Evolutionary conservation across 2,113 vertebrate species (phyloP), one percentile per base, ranked within the genome.

Genomic region (Tinamus guttatus): DNA sequence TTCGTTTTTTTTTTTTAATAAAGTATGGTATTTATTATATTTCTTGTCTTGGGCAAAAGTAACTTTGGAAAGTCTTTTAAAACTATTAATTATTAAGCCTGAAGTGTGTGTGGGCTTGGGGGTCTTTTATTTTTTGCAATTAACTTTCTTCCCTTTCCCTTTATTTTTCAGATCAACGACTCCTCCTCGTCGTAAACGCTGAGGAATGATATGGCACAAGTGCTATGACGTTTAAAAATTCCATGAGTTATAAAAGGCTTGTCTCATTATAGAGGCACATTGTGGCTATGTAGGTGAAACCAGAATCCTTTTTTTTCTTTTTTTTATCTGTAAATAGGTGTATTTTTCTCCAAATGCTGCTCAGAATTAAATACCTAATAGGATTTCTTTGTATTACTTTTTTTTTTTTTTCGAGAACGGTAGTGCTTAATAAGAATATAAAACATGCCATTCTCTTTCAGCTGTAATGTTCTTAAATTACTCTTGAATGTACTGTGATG

Each of bases 241-340:
- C 99, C 99, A 99, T 99, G 99, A 99, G 99, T 99, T 99, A 99
- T 98, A 94, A 98, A 98, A 98, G 99, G 99, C 99, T 99, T 99
- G 99, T 99, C 99, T 99, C 99, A 99, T 99, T 99, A 99, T 99
- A 99, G 99, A 99, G 99, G 99, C 99, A 99, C 97, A 98, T 98
- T 98, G 98, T 98, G 98, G 98, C 98, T 99, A 98, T 98, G 98
- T 99, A 99, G 99, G 99, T 99, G 99, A 98, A 98, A 98, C 94
- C 95, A 97, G 98, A 98, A 96, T 98, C 97, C 97, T 98, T 98
- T 47, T 47, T 98, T 98, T 98, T 97, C 98, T 98, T 47, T 47
- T 98, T 98, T 98, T 97, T 49, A 98, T 97, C 95, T 98, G 99
- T 99, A 99, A 98, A 99, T 99, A 99, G 97, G 97, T 99, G 97